These are phyloP conservation scores for Maccullochella peelii DNA, from an alignment of 2,113 vertebrate species.

Conservation along the genomic window DNA sequence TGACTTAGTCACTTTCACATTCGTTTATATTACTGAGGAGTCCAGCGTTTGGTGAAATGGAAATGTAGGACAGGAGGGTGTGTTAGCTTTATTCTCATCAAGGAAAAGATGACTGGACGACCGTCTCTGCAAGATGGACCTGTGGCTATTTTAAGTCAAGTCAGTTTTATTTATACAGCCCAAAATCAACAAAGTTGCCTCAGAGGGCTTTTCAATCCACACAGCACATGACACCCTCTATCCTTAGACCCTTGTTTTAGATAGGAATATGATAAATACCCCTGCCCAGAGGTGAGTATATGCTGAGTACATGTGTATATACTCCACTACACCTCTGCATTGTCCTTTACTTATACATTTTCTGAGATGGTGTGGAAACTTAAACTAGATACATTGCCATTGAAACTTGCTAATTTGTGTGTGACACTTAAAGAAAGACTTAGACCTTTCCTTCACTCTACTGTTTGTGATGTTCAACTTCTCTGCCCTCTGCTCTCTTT, in stretches of 20 bases:
- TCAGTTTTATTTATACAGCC: not conserved
- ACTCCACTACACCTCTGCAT: not conserved
- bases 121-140: not conserved
- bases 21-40: not conserved
- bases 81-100: constrained; percentile 2
- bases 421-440: not conserved
- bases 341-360: not conserved
- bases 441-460: not conserved
- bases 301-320: not conserved
- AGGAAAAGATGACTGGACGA: not conserved
- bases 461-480: not conserved
- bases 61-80: not conserved
- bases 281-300: not conserved
- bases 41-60: constrained; percentile 6
- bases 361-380: not conserved
- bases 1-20: constrained; percentile 2
- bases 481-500: constrained; percentile 6
- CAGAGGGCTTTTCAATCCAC: not conserved
- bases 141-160: not conserved
- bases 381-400: not conserved
- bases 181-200: not conserved
- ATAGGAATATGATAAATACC: not conserved
- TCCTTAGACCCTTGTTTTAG: not conserved
- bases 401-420: not conserved
- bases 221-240: not conserved